phyloP scores from a whole-genome alignment of 53 echinoderm and acorn worm species.

The Temnopleurus reevesii region DNA sequence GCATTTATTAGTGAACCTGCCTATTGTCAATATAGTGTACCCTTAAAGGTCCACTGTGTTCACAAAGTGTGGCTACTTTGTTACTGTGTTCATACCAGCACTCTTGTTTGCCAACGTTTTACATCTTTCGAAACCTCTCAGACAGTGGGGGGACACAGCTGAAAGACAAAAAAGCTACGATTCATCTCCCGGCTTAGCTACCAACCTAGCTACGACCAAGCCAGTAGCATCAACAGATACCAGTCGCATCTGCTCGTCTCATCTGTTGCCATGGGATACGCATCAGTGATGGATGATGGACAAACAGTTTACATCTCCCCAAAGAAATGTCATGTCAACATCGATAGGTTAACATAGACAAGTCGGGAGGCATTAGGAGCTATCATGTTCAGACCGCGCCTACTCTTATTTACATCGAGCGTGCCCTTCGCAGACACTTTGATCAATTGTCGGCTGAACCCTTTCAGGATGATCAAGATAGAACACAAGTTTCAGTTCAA shows the following conservation, averaged over 20 bases:
- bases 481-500: too few relatives aligned
- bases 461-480: too few relatives aligned
- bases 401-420: background rate
- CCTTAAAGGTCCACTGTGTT: too few relatives aligned
- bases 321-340: conserved; percentile 40
- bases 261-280: conserved; percentile 22
- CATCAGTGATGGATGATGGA: conserved; percentile 9
- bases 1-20: too few relatives aligned
- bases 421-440: background rate
- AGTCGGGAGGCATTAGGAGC: background rate
- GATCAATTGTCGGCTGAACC: background rate
- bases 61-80: too few relatives aligned
- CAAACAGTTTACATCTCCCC: conserved; percentile 36
- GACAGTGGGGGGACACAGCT: too few relatives aligned
- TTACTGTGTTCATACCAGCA: too few relatives aligned
- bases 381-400: background rate
- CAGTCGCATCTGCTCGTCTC: background rate
- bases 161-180: too few relatives aligned
- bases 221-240: background rate
- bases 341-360: conserved; percentile 27
- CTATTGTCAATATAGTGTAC: too few relatives aligned
- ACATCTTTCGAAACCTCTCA: too few relatives aligned
- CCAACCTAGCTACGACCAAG: background rate
- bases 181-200: background rate
- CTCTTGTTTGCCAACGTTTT: too few relatives aligned